Base-by-base conservation (phyloP, 2,888 invertebrate genomes). In the Stenchaetothrips biformis region DNA sequence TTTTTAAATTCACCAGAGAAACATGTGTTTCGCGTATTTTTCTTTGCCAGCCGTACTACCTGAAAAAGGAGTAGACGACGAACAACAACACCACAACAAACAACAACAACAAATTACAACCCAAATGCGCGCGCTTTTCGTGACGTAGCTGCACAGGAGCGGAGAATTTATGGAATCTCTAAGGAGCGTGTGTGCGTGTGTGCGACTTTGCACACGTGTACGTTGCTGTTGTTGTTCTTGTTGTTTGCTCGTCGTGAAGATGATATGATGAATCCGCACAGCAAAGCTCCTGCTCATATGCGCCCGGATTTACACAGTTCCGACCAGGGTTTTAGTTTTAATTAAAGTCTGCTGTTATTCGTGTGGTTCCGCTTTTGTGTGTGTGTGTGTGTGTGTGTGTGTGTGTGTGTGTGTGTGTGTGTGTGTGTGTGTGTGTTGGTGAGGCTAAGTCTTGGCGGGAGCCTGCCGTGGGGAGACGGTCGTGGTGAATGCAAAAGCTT, bases 191-290 rank as follows among this genome's bases (percentile, higher is more conserved):
- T 53, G 53, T 53, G 13, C 13, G 53, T 53, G 67, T 74, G 67
- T 74, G 67, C 25, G 67, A 74, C 67, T 74, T 74, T 74, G 21
- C 11, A 25, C 67, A 74, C 67, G 67, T 74, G 67, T 74, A n/a
- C n/a, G 21, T 21, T 25, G 67, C 25, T 74, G 21, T 25, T 74
- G 25, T 74, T 74, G 67, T 21, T 74, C 21, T 74, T 74, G 13
- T 59, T 59, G 59, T 59, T 59, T 59, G 21, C 21, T 74, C 67
- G 21, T 74, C 21, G 25, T 25, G 67, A 74, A 18, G 59, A 59
- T 59, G 59, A 59, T 59, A 59, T 59, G 59, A 59, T 74, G 67
- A 74, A 74, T 25, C 67, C 67, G 25, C 67, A 18, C 37, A 37
- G 37, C 37, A 37, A 37, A 37, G 53, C 25, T 21, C 25, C 21